Evolutionary conservation across 37 sponge, comb jelly and placozoan genomes (phyloP), one percentile per base, ranked within the genome.

Genomic region (Chondrosia reniformis): DNA sequence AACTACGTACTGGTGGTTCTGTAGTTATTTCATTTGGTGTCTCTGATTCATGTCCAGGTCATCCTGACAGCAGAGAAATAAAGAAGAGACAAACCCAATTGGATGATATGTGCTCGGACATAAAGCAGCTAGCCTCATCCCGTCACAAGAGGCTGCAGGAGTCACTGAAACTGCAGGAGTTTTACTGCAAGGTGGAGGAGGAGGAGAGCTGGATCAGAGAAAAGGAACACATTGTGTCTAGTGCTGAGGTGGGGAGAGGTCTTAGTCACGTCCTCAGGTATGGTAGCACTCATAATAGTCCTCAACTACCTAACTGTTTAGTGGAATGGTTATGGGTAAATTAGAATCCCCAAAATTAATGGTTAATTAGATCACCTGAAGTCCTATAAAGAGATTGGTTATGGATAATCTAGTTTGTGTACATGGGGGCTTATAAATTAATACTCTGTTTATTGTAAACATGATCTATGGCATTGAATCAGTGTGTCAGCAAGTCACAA

Each of bases 161-260:
- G 65, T 86, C 87, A 27, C 84, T 86, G 0, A 81, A 77, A 24
- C 89, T 98, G 28, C 96, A 93, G 52, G 90, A 92, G 81, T 98
- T 95, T 65, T 88, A 86, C 79, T 66, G 89, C 21, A 81, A 86
- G 40, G 96, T 85, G 27, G 99, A 98, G 42, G 90, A 94, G 42
- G 96, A 98, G 80, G 95, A 93, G 76, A 77, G 86, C 4, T 98
- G 99, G 99, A 88, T 95, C 33, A 81, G 81, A 56, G 94, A 93
- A 84, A 96, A 89, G 61, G 96, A 96, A 46, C 91, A 85, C 8
- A 58, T 89, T 49, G 87, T 84, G 28, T 85, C 81, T 9, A 87
- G 85, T 15, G 30, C 55, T 19, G 90, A 92, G 55, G 86, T 74
- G 73, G 96, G 93, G 9, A 86, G 65, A 45, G 96, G 93, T 40